These are phyloP conservation scores for Clarias macrocephalus DNA, from an alignment of 2,113 vertebrate species.

Conservation along the genomic window DNA sequence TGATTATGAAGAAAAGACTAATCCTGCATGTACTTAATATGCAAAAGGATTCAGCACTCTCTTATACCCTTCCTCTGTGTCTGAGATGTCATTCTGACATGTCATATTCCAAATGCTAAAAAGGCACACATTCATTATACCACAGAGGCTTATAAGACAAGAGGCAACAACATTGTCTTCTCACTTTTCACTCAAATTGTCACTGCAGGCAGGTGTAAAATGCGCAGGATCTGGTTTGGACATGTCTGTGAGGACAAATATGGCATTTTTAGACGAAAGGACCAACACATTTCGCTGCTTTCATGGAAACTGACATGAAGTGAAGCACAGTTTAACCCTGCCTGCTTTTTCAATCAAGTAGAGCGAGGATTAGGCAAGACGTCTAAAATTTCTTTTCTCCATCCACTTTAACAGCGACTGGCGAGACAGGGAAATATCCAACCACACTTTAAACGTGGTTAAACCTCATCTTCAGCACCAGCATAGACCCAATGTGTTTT, in stretches of 20 bases:
- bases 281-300: conserved; percentile 68
- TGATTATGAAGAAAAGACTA: conserved; percentile 61
- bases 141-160: conserved; percentile 37
- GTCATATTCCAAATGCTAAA: conserved; percentile 35
- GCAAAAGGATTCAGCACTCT: conserved; percentile 28
- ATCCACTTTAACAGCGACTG: conserved; percentile 36
- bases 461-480: conserved; percentile 1
- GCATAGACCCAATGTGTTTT: conserved; percentile 33
- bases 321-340: conserved; percentile 50
- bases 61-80: conserved; percentile 27
- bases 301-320: conserved; percentile 48
- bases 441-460: conserved; percentile 3
- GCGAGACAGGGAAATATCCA: conserved; percentile 37
- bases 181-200: conserved; percentile 48
- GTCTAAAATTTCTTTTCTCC: conserved; percentile 23
- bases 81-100: conserved; percentile 35
- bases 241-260: conserved; percentile 64
- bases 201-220: conserved; percentile 54
- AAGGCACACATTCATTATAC: conserved; percentile 41
- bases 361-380: conserved; percentile 41
- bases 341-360: conserved; percentile 52
- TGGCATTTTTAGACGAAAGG: conserved; percentile 67
- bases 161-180: conserved; percentile 41
- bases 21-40: conserved; percentile 65
- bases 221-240: conserved; percentile 54